These are phyloP conservation scores for Sebastes nivosus DNA, from an alignment of 2,797 vertebrate species.

Conservation along the genomic window DNA sequence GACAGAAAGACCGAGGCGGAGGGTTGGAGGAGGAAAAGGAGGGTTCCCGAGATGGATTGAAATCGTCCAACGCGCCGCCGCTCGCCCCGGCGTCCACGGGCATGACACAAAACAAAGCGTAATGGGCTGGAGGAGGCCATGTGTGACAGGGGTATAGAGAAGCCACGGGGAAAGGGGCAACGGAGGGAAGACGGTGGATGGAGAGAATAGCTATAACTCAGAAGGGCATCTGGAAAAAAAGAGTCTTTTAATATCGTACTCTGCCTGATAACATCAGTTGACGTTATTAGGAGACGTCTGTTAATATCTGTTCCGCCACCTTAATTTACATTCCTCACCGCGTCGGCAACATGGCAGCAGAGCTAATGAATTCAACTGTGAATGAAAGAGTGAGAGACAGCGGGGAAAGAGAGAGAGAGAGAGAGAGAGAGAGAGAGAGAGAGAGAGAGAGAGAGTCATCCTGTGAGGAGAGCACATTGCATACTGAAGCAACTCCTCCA, in stretches of 20 bases:
- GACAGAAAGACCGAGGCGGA: slow-evolving; percentile 10
- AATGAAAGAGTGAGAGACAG: slow-evolving; percentile 54
- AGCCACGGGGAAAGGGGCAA: slow-evolving; percentile 50
- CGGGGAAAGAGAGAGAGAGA: neutral
- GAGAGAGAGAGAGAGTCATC: slow-evolving; percentile 15
- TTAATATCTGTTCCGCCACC: slow-evolving; percentile 56
- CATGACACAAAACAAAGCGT: slow-evolving; percentile 78
- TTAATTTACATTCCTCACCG: slow-evolving; percentile 56
- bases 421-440: neutral
- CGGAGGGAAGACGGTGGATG: slow-evolving; percentile 25
- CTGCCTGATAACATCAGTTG: slow-evolving; percentile 45
- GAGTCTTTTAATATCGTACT: slow-evolving; percentile 12
- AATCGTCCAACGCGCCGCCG: slow-evolving; percentile 48
- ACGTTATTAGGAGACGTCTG: slow-evolving; percentile 48
- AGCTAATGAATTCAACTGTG: slow-evolving; percentile 68
- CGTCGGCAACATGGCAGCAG: slow-evolving; percentile 52
- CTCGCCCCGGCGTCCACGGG: slow-evolving; percentile 57
- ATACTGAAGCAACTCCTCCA: slow-evolving; percentile 61
- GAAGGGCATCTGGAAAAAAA: neutral
- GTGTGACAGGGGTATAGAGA: slow-evolving; percentile 72
- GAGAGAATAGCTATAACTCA: slow-evolving; percentile 33
- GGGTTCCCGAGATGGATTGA: slow-evolving; percentile 64
- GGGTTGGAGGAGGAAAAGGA: slow-evolving; percentile 10
- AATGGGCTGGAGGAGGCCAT: slow-evolving; percentile 75
- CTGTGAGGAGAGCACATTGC: slow-evolving; percentile 52